phyloP scores from a whole-genome alignment of 2,797 vertebrate genomes.

The Mustela erminea region DNA sequence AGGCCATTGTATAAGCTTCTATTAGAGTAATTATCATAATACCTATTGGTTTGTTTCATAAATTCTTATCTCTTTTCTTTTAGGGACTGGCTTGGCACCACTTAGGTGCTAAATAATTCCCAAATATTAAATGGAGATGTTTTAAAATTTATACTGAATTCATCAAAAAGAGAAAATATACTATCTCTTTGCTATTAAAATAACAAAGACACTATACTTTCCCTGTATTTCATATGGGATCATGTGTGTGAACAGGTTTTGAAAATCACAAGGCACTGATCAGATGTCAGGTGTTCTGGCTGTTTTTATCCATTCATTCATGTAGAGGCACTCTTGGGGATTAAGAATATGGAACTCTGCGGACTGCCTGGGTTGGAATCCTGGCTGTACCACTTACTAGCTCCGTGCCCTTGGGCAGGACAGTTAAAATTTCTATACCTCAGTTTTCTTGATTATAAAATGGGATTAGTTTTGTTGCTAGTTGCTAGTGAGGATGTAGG shows the following conservation, averaged over 20 bases:
- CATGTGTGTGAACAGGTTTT: neutral
- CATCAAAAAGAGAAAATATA: neutral
- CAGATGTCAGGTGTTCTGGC: neutral
- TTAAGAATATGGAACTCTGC: neutral
- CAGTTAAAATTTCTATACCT: neutral
- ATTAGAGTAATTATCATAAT: neutral
- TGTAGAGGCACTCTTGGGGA: fast-evolving
- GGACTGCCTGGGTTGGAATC: neutral
- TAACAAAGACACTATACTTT: neutral
- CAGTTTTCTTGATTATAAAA: neutral
- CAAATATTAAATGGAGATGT: neutral
- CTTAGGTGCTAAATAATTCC: neutral
- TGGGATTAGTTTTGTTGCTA: neutral
- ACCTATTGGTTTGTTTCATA: neutral
- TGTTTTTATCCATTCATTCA: neutral
- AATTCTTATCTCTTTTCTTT: neutral
- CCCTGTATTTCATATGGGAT: neutral
- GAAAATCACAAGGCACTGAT: neutral
- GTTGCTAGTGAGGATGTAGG: neutral
- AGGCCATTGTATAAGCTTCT: neutral
- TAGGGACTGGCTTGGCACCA: neutral
- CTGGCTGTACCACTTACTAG: neutral
- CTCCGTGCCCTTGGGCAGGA: neutral
- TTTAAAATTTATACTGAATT: neutral
- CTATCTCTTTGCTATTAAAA: neutral